phyloP scores from a whole-genome alignment of 2,113 vertebrate genomes.

The Gila orcuttii region DNA sequence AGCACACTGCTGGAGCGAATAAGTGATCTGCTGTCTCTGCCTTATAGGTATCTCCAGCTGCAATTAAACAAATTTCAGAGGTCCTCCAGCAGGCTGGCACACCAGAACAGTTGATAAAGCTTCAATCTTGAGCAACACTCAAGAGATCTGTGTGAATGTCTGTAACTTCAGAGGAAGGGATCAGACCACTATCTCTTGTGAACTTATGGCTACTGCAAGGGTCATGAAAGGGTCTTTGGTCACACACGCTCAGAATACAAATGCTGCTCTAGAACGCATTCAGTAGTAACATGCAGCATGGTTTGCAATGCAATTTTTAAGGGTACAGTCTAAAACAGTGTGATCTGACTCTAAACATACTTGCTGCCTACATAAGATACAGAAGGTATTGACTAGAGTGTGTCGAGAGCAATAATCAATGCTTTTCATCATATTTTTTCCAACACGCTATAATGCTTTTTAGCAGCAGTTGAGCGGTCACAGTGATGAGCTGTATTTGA shows the following conservation, averaged over 20 bases:
- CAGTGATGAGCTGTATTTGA: constrained; percentile 7
- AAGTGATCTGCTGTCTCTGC: constrained; percentile 35
- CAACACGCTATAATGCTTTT: not conserved
- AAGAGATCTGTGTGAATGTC: constrained; percentile 48
- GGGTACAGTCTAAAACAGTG: constrained; percentile 20
- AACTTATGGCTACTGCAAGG: constrained; percentile 27
- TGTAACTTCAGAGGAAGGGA: constrained; percentile 43
- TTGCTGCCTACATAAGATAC: not conserved
- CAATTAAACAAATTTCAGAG: constrained; percentile 57
- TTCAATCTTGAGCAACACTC: constrained; percentile 55
- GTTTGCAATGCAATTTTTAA: not conserved
- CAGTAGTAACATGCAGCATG: not conserved
- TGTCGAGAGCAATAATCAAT: not conserved
- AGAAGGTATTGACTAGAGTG: not conserved
- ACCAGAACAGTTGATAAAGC: constrained; percentile 54
- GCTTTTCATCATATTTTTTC: constrained; percentile 5
- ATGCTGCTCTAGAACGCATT: not conserved
- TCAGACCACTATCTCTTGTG: constrained; percentile 39
- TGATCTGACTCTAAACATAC: constrained; percentile 14
- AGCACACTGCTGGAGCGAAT: constrained; percentile 42
- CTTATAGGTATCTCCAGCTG: constrained; percentile 42
- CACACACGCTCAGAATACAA: constrained; percentile 3
- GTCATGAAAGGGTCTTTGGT: constrained; percentile 26
- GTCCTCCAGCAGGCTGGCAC: constrained; percentile 52
- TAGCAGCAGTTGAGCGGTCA: not conserved